phyloP scores from a whole-genome alignment of 1,140 invertebrate genomes.

The Oryzaephilus surinamensis region DNA sequence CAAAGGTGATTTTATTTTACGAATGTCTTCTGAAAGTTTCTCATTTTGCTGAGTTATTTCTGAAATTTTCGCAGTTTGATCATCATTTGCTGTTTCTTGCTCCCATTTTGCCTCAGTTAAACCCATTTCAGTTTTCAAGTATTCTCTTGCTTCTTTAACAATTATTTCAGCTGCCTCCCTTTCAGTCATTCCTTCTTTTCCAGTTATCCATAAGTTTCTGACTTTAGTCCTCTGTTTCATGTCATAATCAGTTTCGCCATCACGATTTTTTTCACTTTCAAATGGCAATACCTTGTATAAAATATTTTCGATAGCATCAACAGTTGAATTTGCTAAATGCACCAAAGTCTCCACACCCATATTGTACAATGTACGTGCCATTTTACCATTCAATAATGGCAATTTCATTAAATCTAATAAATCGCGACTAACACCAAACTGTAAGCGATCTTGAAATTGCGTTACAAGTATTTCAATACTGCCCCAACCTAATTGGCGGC shows the following conservation, averaged over 20 bases:
- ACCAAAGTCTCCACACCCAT: conserved; percentile 69
- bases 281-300: conserved; percentile 74
- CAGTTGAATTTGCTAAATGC: conserved; percentile 63
- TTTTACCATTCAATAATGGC: conserved; percentile 69
- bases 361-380: conserved; percentile 77
- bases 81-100: too few species aligned
- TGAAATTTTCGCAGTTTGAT: too few species aligned
- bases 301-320: conserved; percentile 60
- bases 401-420: conserved; percentile 85
- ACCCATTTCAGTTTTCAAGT: conserved; percentile 53
- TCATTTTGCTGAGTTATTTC: too few species aligned
- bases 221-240: conserved; percentile 54
- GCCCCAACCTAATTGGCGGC: conserved; percentile 84
- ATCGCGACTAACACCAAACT: conserved; percentile 89
- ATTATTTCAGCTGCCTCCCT: conserved; percentile 70
- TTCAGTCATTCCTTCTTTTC: conserved; percentile 68
- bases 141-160: conserved; percentile 66
- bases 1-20: too few species aligned
- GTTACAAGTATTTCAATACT: conserved; percentile 80
- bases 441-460: conserved; percentile 87
- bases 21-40: too few species aligned
- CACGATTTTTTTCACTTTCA: conserved; percentile 63
- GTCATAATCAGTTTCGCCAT: conserved; percentile 59
- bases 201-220: conserved; percentile 71
- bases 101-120: conserved; percentile 48